A percentile compares a stretch with the other conserved stretches of the same genome.
Conservation (phyloP, 2,797 vertebrate genomes). For the Glossophaga mutica region DNA sequence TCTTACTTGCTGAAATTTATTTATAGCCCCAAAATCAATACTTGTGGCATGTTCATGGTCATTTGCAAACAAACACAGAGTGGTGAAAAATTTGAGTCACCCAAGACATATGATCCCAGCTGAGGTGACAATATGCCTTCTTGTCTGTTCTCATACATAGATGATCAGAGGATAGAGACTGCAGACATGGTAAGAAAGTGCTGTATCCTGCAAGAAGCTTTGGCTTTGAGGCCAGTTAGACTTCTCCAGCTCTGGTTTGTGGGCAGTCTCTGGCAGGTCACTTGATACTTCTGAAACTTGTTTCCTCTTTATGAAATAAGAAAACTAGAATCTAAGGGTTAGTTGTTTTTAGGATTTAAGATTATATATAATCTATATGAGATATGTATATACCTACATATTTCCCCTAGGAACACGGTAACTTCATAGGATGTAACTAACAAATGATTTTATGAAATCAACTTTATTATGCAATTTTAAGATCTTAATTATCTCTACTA, state of each 20-base stretch:
- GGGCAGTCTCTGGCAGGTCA: neutral
- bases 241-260: neutral
- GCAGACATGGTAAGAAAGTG: neutral
- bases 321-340: neutral
- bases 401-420: neutral
- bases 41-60: neutral
- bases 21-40: neutral
- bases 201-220: neutral
- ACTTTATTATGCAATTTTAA: neutral
- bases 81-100: neutral
- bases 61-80: neutral
- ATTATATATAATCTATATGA: neutral
- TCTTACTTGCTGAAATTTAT: neutral
- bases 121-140: neutral
- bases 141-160: neutral
- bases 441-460: neutral
- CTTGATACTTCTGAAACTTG: neutral
- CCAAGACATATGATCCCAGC: neutral
- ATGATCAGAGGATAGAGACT: no score
- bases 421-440: neutral
- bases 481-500: neutral
- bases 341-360: constrained; percentile 6
- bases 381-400: neutral
- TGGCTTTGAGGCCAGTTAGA: neutral
- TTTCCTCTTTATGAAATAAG: neutral